phyloP scores from a whole-genome alignment of 2,113 vertebrate species.

The Anolis carolinensis region DNA sequence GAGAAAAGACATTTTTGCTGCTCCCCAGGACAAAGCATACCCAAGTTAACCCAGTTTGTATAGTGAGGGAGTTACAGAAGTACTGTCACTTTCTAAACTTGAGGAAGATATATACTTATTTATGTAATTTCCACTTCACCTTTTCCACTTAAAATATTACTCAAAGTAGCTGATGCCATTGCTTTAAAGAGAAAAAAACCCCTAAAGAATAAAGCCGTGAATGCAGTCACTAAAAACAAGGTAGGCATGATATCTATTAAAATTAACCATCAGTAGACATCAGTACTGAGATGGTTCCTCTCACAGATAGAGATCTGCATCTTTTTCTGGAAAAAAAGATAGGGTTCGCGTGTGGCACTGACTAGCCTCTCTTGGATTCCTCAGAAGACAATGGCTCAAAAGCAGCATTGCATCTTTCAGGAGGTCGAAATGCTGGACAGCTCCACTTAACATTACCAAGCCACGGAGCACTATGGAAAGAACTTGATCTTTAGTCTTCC shows the following conservation, averaged over 20 bases:
- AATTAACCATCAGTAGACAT: too few species aligned
- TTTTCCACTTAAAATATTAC: too few species aligned
- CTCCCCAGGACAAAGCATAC: background rate
- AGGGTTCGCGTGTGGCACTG: background rate
- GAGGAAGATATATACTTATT: too few species aligned
- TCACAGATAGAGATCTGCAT: background rate
- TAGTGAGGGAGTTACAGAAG: background rate
- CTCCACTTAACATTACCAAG: accelerated
- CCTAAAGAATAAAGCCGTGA: too few species aligned
- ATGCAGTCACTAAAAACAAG: too few species aligned
- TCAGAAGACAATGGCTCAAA: too few species aligned
- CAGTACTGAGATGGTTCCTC: background rate
- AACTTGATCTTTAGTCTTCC: background rate
- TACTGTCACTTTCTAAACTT: background rate
- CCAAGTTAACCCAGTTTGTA: background rate
- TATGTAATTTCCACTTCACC: too few species aligned
- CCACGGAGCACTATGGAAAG: too few species aligned
- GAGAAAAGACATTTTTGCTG: background rate
- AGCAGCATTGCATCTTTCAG: background rate
- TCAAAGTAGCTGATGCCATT: too few species aligned
- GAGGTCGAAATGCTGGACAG: constrained; percentile 8
- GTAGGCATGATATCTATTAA: too few species aligned
- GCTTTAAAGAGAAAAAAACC: too few species aligned
- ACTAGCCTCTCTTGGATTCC: background rate
- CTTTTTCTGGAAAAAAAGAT: background rate